Evolutionary conservation across 1,140 invertebrate genomes (phyloP), one percentile per base, ranked within the genome.

Genomic region (Cryptotermes secundus): DNA sequence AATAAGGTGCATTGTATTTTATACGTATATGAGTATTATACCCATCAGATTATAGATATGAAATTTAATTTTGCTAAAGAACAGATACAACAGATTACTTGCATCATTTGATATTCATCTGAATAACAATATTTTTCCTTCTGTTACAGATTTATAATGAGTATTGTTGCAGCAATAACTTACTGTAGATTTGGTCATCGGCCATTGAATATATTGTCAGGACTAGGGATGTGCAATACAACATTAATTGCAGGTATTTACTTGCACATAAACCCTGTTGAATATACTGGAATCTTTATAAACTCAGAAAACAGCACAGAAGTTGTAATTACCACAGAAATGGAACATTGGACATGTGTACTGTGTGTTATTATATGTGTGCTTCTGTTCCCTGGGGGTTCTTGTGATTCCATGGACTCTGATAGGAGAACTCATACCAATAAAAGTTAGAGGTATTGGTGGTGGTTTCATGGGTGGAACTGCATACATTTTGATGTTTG

Each of bases 401-500:
- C 87, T 92, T 31, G 90, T 91, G 7, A 91, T 95, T 85, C 95
- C 95, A 3, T 95, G 94, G 93, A 92, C 92, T 0, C 84, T 93
- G 10, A 92, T 93, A 38, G 91, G 90, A 0, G 91, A 92, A 88
- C 85, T 90, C 7, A 87, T 92, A n/a, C 92, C 92, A 1, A 89
- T 91, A 31, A 90, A 91, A 83, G 91, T 92, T 38, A 88, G 92
- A 72, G 92, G 90, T 22, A 88, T 90, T 49, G 89, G 92, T 7
- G 90, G 92, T 19, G 92, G 92, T 0, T 83, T 93, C 9, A 90
- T 93, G 59, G 89, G 94, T 16, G 91, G 92, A 4, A 88, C 92
- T 34, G 93, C 93, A 42, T 95, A 95, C 89, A 72, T 92, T 3
- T 89, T 92, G 34, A 94, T 94, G 88, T 95, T 95, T 88, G 87